A percentile compares a stretch with the other conserved stretches of the same genome.
Conservation (phyloP, 1,140 invertebrate genomes). For the Lerema accius region DNA sequence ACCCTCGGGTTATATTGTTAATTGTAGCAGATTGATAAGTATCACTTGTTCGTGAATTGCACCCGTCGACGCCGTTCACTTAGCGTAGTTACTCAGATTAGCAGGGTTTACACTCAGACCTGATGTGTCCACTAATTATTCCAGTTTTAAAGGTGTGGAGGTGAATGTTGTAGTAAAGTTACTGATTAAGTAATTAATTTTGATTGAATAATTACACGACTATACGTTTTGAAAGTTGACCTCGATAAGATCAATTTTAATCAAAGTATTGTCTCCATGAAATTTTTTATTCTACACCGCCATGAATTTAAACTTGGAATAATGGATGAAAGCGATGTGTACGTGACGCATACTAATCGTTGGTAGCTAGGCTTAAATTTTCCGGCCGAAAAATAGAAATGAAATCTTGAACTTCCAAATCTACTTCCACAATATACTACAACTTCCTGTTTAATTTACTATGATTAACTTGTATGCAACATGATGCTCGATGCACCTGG, state of each 20-base stretch:
- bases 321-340: slow-evolving; percentile 19
- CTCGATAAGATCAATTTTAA: too few relatives aligned
- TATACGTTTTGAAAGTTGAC: too few relatives aligned
- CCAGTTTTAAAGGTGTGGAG: slow-evolving; percentile 47
- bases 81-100: slow-evolving; percentile 63
- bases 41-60: slow-evolving; percentile 82
- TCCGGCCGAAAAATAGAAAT: too few relatives aligned
- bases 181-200: too few relatives aligned
- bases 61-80: slow-evolving; percentile 73
- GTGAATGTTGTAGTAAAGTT: too few relatives aligned
- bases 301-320: slow-evolving; percentile 24
- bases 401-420: neutral
- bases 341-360: slow-evolving; percentile 46
- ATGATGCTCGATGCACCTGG: too few relatives aligned
- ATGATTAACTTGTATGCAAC: neutral
- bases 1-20: slow-evolving; percentile 73
- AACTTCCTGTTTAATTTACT: neutral
- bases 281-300: too few relatives aligned
- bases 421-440: neutral
- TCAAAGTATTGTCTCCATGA: too few relatives aligned
- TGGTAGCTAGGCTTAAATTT: slow-evolving; percentile 1
- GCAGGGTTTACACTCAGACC: slow-evolving; percentile 35
- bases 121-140: slow-evolving; percentile 33
- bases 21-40: slow-evolving; percentile 74
- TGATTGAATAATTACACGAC: too few relatives aligned